Evolutionary conservation across 1,140 invertebrate species (phyloP).

Genomic region (Atta texana): DNA sequence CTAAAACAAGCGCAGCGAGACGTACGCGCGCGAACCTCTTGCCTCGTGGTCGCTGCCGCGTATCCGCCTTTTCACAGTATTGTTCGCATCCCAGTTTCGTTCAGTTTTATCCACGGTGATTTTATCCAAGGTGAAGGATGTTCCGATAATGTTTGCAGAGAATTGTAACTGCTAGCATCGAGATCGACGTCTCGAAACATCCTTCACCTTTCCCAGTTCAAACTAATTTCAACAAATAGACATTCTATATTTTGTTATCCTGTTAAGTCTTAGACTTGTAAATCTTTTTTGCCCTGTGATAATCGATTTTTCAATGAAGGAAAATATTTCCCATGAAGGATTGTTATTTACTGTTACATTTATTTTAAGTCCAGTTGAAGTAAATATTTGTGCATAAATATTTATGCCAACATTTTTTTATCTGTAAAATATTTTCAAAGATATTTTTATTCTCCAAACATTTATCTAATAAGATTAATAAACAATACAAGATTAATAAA

Average conservation of each 20-base stretch:
- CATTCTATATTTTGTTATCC: neutral
- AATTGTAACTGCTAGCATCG: no score
- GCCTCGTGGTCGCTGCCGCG: neutral
- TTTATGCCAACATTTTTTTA: neutral
- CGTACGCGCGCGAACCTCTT: constrained; percentile 28
- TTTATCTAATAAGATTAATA: neutral
- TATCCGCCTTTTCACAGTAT: constrained; percentile 12
- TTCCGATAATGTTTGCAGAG: no score
- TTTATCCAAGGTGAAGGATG: no score
- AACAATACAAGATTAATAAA: neutral
- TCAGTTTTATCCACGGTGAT: constrained; percentile 12
- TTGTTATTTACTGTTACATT: neutral
- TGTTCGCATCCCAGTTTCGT: constrained; percentile 29
- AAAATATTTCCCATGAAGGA: neutral
- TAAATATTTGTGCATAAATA: neutral
- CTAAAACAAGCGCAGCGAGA: constrained; percentile 61
- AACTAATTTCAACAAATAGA: constrained; percentile 33
- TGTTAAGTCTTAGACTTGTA: neutral
- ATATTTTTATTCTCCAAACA: neutral
- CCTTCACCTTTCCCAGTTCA: constrained; percentile 1
- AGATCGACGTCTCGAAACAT: neutral
- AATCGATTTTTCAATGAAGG: neutral
- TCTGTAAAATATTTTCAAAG: neutral
- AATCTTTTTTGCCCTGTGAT: neutral
- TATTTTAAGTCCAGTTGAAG: neutral